A percentile compares a stretch with the other conserved stretches of the same genome.
Conservation (phyloP, 2,797 vertebrate genomes). For the Etheostoma perlongum region DNA sequence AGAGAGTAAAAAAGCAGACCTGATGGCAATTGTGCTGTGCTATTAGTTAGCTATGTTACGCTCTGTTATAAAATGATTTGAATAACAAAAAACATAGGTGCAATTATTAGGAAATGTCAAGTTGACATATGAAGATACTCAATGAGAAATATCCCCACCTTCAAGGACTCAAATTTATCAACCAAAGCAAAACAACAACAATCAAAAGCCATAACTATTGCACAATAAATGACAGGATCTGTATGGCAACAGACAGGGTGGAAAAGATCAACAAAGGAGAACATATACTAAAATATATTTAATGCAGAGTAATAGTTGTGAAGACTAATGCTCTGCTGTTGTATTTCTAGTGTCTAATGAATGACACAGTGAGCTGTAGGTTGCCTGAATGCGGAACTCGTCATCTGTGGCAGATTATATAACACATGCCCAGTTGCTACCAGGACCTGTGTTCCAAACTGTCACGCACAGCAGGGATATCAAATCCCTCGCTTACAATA, state of each 20-base stretch:
- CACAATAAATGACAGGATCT: background rate
- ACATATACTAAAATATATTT: background rate
- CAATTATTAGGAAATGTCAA: background rate
- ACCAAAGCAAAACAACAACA: background rate
- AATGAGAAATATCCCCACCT: background rate
- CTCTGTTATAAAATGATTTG: background rate
- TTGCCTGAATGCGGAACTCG: constrained; percentile 60
- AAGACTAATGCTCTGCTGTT: constrained; percentile 4
- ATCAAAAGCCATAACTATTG: background rate
- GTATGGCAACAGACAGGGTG: background rate
- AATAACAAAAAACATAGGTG: background rate
- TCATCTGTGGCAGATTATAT: constrained; percentile 68
- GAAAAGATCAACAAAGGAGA: background rate
- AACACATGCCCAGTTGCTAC: constrained; percentile 66
- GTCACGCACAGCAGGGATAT: constrained; percentile 68
- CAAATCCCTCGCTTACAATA: constrained; percentile 50
- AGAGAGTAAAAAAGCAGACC: background rate
- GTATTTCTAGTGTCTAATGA: constrained; percentile 41
- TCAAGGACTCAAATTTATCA: background rate
- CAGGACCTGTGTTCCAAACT: constrained; percentile 60
- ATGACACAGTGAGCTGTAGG: constrained; percentile 39
- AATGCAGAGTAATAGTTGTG: background rate
- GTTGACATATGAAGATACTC: background rate
- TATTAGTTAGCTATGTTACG: background rate
- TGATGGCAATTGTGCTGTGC: background rate